A percentile compares a stretch with the other conserved stretches of the same genome.
Evolutionary conservation across 2,797 vertebrate species (phyloP).

Genomic region (Phalanger gymnotis): DNA sequence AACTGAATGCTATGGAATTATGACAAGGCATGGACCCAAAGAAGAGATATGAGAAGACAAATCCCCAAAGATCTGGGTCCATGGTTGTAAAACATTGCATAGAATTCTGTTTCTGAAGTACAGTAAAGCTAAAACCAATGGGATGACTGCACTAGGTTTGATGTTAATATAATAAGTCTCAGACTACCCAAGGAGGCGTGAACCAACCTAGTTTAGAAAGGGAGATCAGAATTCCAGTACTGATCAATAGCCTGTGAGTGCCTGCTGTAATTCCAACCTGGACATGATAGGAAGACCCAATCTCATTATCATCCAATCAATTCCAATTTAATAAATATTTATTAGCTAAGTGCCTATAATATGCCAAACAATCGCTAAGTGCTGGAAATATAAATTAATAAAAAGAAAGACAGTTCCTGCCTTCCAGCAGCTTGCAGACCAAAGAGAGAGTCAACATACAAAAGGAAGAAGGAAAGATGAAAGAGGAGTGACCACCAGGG

Average conservation of each 20-base stretch:
- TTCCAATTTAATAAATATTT: background rate
- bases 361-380: background rate
- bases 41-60: background rate
- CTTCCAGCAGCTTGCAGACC: background rate
- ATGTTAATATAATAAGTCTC: background rate
- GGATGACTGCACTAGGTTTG: background rate
- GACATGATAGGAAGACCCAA: background rate
- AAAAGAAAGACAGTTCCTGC: background rate
- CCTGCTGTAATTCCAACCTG: background rate
- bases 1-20: background rate
- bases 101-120: background rate
- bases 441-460: background rate
- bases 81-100: background rate
- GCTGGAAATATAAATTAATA: background rate
- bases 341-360: background rate
- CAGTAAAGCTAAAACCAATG: background rate
- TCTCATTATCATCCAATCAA: background rate
- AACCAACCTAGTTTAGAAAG: background rate
- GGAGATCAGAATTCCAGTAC: background rate
- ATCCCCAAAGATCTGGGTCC: background rate
- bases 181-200: background rate
- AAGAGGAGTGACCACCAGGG: background rate
- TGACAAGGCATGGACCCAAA: background rate
- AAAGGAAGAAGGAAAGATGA: background rate
- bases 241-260: background rate